Conservation (phyloP, 2,888 invertebrate species). For the Temnothorax ravouxi region DNA sequence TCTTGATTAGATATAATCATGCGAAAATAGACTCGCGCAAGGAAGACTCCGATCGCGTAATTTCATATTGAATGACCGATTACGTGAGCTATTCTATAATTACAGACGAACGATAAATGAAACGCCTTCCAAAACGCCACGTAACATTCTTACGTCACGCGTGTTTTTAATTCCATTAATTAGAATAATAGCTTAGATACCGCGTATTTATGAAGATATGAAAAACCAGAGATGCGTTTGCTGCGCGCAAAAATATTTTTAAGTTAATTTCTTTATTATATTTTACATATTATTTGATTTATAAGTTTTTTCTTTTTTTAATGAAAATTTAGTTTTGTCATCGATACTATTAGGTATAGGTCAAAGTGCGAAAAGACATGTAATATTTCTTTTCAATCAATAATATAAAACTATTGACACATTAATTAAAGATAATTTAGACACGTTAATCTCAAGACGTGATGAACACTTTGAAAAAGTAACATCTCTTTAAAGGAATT, state of each 20-base stretch:
- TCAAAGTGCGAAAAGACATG: neutral
- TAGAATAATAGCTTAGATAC: constrained; percentile 4
- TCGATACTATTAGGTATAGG: neutral
- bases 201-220: neutral
- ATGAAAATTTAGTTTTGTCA: neutral
- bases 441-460: neutral
- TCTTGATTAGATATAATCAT: constrained; percentile 14
- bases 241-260: neutral
- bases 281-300: neutral
- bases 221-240: neutral
- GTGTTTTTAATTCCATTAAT: constrained; percentile 57
- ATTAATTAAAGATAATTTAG: neutral
- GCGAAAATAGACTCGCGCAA: constrained; percentile 31
- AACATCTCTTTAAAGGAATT: neutral
- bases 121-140: constrained; percentile 49
- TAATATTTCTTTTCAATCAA: neutral
- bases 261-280: neutral
- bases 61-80: constrained; percentile 36
- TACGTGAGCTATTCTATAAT: constrained; percentile 37
- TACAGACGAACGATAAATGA: constrained; percentile 31
- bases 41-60: constrained; percentile 27
- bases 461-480: neutral
- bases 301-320: neutral
- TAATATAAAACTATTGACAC: neutral
- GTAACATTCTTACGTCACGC: constrained; percentile 71